phyloP scores from a whole-genome alignment of 2,113 vertebrate genomes.

The Nipponia nippon region DNA sequence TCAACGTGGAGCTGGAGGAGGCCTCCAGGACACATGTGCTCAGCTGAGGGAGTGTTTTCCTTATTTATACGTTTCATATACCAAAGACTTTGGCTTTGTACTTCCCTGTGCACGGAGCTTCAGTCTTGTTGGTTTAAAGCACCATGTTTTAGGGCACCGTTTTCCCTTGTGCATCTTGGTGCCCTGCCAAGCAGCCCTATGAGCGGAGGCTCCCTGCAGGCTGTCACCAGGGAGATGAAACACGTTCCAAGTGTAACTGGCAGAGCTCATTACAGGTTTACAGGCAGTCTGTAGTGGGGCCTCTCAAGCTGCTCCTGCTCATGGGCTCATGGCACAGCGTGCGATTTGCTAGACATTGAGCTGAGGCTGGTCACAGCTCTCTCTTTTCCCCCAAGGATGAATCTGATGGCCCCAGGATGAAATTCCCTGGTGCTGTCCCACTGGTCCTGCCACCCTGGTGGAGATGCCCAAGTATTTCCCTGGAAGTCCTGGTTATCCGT shows the following conservation, averaged over 20 bases:
- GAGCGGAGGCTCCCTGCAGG: background rate
- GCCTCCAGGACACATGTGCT: background rate
- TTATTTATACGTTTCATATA: background rate
- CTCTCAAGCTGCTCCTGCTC: background rate
- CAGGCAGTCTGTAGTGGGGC: background rate
- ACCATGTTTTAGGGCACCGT: background rate
- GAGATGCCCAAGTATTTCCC: background rate
- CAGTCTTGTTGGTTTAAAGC: background rate
- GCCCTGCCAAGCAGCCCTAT: background rate
- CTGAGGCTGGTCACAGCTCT: background rate
- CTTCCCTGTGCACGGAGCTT: background rate
- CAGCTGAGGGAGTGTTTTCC: accelerated
- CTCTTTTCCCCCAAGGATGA: background rate
- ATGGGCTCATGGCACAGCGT: accelerated
- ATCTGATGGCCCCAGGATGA: accelerated
- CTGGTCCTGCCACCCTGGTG: background rate
- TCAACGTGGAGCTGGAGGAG: background rate
- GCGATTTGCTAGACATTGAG: background rate
- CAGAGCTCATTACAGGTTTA: background rate
- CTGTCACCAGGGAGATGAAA: background rate
- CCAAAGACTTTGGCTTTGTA: background rate
- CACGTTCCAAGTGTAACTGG: background rate
- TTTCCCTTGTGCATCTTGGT: background rate
- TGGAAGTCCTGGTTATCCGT: background rate
- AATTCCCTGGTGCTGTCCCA: background rate